Evolutionary conservation across 2,888 invertebrate species (phyloP), one percentile per base, ranked within the genome.

Genomic region (Morpho achilles): DNA sequence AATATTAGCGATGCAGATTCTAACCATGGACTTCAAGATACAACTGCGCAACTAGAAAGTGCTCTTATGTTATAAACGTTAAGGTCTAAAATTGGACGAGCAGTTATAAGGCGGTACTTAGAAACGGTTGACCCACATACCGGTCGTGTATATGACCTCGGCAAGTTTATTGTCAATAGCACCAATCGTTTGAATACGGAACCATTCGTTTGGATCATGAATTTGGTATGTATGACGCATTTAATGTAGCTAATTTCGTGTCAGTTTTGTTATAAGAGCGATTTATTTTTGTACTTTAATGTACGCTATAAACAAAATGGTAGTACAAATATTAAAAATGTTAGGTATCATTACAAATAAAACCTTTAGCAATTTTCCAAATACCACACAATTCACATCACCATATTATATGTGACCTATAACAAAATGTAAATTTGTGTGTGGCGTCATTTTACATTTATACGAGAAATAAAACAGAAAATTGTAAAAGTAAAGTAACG

Each of bases 111-210:
- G 64, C 65, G 68, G 69, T 71, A 70, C 67, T 70, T 63, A 61
- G 67, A 68, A 84, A 79, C 83, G 82, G 82, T 79, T 79, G 86
- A 74, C 87, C 85, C 67, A 87, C 81, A 85, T 85, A 78, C 81
- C 81, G 77, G 72, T 75, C 77, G 78, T 69, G 77, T 74, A 74
- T 76, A 69, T 78, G 82, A 82, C 84, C 85, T 77, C 83, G 69
- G 74, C 76, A 80, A 83, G 79, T 82, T 82, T 80, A 84, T 74
- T 80, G 83, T 80, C 82, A 80, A 83, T 80, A 79, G 67, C 70
- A 68, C 66, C 66, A 59, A 67, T 62, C 62, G 61, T 65, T 67
- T 64, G 65, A 67, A 69, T 70, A 67, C 67, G 66, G 62, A 66
- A 65, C 66, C 66, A 61, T 66, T 67, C 56, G 56, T 41, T 56